Evolutionary conservation across 2,888 invertebrate genomes (phyloP).

Genomic region (Aporophyla lueneburgensis): DNA sequence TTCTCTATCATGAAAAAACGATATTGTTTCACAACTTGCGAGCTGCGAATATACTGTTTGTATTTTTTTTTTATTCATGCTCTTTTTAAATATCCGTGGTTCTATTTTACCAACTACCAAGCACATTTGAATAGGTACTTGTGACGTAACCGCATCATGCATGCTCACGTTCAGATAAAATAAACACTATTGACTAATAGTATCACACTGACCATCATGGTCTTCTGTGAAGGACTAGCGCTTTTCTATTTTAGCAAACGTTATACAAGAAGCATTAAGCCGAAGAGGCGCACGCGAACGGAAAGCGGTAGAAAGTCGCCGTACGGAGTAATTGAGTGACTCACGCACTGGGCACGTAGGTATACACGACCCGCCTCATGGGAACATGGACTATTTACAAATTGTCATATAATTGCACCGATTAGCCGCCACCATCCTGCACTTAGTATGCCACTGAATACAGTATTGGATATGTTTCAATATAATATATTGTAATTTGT

Average conservation of each 20-base stretch:
- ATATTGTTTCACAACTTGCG: constrained; percentile 46
- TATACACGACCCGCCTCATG: constrained; percentile 60
- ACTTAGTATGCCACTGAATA: constrained; percentile 70
- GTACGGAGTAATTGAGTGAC: constrained; percentile 78
- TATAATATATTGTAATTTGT: constrained; percentile 49
- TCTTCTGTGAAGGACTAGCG: constrained; percentile 72
- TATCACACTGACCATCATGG: constrained; percentile 50
- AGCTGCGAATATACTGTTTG: constrained; percentile 10
- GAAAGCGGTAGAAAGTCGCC: constrained; percentile 84
- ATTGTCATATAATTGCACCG: constrained; percentile 80
- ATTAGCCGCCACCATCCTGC: constrained; percentile 74
- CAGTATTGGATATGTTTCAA: constrained; percentile 61
- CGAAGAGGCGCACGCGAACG: constrained; percentile 78
- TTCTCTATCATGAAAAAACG: constrained; percentile 54
- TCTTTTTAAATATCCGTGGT: constrained; percentile 12
- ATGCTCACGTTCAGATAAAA: constrained; percentile 17
- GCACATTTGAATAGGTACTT: constrained; percentile 14
- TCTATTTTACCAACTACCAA: constrained; percentile 7
- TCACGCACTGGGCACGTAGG: constrained; percentile 79
- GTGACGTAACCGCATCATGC: constrained; percentile 29
- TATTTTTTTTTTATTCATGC: neutral
- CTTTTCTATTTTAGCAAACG: constrained; percentile 86
- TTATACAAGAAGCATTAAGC: constrained; percentile 82
- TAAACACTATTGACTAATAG: constrained; percentile 24
- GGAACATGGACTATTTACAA: constrained; percentile 78